These are phyloP conservation scores for Megalopta genalis DNA, from an alignment of 1,140 invertebrate genomes.

Conservation along the genomic window DNA sequence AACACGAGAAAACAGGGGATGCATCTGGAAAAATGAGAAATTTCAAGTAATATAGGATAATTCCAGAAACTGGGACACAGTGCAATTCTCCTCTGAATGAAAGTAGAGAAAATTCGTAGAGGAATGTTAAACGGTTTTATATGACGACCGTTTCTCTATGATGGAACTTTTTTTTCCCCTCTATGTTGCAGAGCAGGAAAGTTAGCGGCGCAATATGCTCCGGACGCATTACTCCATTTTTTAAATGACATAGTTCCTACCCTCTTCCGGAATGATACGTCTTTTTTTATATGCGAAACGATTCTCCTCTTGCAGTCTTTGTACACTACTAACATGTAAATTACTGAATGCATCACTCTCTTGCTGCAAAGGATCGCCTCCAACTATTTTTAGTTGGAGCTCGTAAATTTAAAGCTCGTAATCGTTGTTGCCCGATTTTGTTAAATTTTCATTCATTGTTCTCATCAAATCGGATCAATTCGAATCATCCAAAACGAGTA, in stretches of 20 bases:
- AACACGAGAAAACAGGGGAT: not conserved
- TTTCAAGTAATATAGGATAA: not conserved
- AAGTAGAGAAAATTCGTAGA: constrained; percentile 5
- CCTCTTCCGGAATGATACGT: not conserved
- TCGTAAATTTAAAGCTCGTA: too few relatives aligned
- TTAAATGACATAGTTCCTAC: not conserved
- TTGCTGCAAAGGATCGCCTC: too few relatives aligned
- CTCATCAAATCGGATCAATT: too few relatives aligned
- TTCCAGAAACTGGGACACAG: not conserved
- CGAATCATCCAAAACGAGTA: too few relatives aligned
- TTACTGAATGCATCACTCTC: too few relatives aligned
- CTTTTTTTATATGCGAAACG: too few relatives aligned
- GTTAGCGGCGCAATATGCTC: not conserved
- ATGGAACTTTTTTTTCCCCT: not conserved
- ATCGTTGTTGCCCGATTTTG: too few relatives aligned
- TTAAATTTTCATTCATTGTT: too few relatives aligned
- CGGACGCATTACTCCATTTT: not conserved
- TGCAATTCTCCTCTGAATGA: not conserved
- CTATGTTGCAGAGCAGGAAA: not conserved
- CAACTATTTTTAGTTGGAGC: too few relatives aligned
- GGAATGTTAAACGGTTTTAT: constrained; percentile 2
- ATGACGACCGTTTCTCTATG: not conserved
- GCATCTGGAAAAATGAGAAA: not conserved
- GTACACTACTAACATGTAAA: too few relatives aligned
- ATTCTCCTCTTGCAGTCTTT: too few relatives aligned